Percentiles rank a stretch among this genome's conserved stretches.
These are phyloP conservation scores for Cheumatopsyche charites DNA, from an alignment of 1,140 invertebrate species.

Conservation along the genomic window DNA sequence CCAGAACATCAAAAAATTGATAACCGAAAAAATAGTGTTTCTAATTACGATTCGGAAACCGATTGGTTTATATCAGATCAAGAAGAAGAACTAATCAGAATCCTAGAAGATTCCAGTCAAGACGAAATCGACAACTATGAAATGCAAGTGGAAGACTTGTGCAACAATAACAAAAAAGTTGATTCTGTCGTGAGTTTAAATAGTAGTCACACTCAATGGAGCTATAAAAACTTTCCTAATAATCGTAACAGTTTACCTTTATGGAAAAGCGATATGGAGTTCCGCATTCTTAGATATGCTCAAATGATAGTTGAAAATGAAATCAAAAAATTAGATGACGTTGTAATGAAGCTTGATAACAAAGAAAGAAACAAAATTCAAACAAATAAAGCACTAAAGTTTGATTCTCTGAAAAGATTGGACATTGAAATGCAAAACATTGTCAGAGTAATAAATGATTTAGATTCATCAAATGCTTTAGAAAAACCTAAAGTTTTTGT, in stretches of 20 bases:
- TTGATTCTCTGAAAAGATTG: conserved; percentile 51
- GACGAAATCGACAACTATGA: conserved; percentile 52
- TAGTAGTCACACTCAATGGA: conserved; percentile 47
- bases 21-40: conserved; percentile 50
- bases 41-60: conserved; percentile 67
- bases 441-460: conserved; percentile 55
- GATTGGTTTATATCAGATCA: conserved; percentile 81
- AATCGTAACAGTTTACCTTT: not conserved
- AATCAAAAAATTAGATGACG: conserved; percentile 56
- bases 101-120: conserved; percentile 60
- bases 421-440: conserved; percentile 49
- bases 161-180: conserved; percentile 40
- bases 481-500: conserved; percentile 24
- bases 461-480: conserved; percentile 48
- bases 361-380: conserved; percentile 52
- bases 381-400: conserved; percentile 49
- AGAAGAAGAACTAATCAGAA: conserved; percentile 79
- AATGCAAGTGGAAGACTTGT: conserved; percentile 50
- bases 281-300: conserved; percentile 59
- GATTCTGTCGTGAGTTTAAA: conserved; percentile 45
- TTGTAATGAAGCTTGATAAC: conserved; percentile 49
- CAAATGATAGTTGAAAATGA: conserved; percentile 59
- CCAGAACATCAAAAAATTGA: conserved; percentile 28
- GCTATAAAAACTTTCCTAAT: conserved; percentile 36
- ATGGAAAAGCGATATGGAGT: conserved; percentile 56